A percentile compares a stretch with the other conserved stretches of the same genome.
Conservation (phyloP, 2,113 vertebrate species). For the Zonotrichia leucophrys region DNA sequence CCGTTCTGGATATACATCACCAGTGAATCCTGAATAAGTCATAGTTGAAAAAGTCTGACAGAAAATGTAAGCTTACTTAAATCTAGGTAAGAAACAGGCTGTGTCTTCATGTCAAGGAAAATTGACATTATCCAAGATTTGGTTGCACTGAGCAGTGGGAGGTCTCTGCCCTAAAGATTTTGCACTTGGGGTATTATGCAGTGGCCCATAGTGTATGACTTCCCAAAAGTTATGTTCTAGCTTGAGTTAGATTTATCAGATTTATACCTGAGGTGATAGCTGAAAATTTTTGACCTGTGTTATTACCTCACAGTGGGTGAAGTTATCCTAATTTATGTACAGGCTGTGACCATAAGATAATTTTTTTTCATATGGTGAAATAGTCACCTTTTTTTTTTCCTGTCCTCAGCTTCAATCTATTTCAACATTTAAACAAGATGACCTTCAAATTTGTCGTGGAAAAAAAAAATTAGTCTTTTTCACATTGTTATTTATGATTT, state of each 20-base stretch:
- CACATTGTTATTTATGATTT: slow-evolving; percentile 14
- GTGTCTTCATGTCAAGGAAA: background rate
- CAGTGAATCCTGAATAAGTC: background rate
- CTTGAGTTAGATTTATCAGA: background rate
- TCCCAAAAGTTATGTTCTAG: background rate
- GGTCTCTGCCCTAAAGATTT: background rate
- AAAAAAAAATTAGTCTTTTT: background rate
- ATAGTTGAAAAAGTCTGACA: background rate
- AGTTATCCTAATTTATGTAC: background rate
- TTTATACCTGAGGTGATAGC: background rate
- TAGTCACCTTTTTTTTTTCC: background rate
- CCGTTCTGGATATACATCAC: fast-evolving
- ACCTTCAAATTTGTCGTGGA: background rate
- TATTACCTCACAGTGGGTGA: background rate
- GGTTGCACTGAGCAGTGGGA: background rate
- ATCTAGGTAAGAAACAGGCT: background rate
- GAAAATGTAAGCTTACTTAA: background rate
- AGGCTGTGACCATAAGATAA: background rate
- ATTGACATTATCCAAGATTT: background rate
- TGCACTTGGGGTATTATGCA: background rate
- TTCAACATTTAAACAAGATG: background rate
- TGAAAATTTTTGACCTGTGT: background rate
- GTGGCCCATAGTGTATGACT: background rate
- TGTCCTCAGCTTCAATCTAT: background rate
- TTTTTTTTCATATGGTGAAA: background rate